A percentile compares a stretch with the other conserved stretches of the same genome.
These are phyloP conservation scores for Homalodisca vitripennis DNA, from an alignment of 1,140 invertebrate genomes.

Conservation along the genomic window DNA sequence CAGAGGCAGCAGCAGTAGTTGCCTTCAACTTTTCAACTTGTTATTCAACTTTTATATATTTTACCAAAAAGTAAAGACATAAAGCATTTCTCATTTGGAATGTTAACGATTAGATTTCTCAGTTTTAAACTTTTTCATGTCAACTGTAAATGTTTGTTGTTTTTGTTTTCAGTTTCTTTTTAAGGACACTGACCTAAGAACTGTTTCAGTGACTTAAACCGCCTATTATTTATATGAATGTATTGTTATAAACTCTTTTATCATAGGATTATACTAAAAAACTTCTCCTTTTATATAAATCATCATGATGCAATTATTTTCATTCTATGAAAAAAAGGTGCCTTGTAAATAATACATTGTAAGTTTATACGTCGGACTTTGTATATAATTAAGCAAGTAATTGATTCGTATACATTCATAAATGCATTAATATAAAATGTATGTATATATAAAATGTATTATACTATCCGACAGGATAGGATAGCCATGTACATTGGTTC, in stretches of 20 bases:
- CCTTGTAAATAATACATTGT: slow-evolving; percentile 30
- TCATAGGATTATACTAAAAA: background rate
- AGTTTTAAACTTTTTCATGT: slow-evolving; percentile 3
- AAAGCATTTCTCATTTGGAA: slow-evolving; percentile 14
- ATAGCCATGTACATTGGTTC: slow-evolving; percentile 21
- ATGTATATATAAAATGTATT: background rate
- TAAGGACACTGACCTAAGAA: too few species aligned
- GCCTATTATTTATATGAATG: background rate
- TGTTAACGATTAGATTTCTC: background rate
- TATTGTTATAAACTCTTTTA: slow-evolving; percentile 1
- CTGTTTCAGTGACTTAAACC: background rate
- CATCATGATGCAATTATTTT: slow-evolving; percentile 27
- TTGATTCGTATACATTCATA: slow-evolving; percentile 12
- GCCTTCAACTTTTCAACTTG: slow-evolving; percentile 19
- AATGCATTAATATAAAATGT: background rate
- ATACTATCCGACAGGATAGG: background rate
- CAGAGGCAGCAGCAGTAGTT: slow-evolving; percentile 50
- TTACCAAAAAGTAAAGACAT: slow-evolving; percentile 20
- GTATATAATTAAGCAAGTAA: background rate
- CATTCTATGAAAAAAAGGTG: slow-evolving; percentile 26
- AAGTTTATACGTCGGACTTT: slow-evolving; percentile 4
- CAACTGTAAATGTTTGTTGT: slow-evolving; percentile 24
- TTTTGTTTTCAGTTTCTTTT: slow-evolving; percentile 21
- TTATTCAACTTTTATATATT: slow-evolving; percentile 27
- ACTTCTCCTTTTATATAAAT: background rate